Percentiles rank a stretch among this genome's conserved stretches.
Evolutionary conservation across 2,888 invertebrate species (phyloP).

Genomic region (Lypha dubia): DNA sequence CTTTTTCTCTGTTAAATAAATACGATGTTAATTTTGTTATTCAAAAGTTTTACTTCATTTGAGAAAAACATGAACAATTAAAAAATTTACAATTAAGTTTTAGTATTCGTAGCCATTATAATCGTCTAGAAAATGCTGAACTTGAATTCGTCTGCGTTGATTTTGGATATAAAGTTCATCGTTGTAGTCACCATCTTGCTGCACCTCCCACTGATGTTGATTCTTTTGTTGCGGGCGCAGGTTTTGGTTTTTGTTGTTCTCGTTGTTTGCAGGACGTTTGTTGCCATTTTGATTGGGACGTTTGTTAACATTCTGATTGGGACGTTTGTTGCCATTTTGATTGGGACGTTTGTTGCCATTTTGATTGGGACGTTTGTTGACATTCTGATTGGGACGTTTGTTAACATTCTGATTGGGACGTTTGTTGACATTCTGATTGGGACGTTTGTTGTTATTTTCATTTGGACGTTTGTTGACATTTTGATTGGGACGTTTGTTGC

Average conservation of each 20-base stretch:
- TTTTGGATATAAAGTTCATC: constrained; percentile 39
- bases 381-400: constrained; percentile 37
- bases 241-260: constrained; percentile 6
- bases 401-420: constrained; percentile 1
- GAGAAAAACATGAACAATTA: too few relatives aligned
- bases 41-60: background rate
- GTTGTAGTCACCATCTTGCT: constrained; percentile 4
- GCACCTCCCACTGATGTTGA: constrained; percentile 29
- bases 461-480: constrained; percentile 14
- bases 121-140: constrained; percentile 47
- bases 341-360: constrained; percentile 28
- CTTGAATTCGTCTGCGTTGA: constrained; percentile 66
- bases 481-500: constrained; percentile 9
- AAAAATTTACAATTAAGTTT: background rate
- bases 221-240: constrained; percentile 42
- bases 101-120: constrained; percentile 29
- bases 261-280: constrained; percentile 33
- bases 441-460: background rate
- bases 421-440: background rate
- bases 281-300: constrained; percentile 7
- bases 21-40: too few relatives aligned
- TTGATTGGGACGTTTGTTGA: constrained; percentile 7
- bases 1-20: too few relatives aligned
- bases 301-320: constrained; percentile 8
- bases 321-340: constrained; percentile 22